Percentiles rank a stretch among this genome's conserved stretches.
Conservation (phyloP, 2,797 vertebrate species). For the Echeneis naucrates region DNA sequence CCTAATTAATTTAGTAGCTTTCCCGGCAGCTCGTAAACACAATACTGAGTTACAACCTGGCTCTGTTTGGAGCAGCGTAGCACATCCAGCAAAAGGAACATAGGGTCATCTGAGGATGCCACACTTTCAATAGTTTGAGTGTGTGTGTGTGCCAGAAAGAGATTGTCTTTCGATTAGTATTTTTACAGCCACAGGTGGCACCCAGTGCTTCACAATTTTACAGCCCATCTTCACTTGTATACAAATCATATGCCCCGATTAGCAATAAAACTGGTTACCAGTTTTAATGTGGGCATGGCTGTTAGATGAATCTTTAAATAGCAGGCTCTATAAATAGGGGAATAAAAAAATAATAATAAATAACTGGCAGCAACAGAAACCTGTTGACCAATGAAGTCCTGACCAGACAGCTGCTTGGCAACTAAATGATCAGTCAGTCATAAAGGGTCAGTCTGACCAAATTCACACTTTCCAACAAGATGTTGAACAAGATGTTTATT, state of each 20-base stretch:
- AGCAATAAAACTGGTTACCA: background rate
- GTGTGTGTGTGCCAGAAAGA: background rate
- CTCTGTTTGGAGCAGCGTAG: constrained; percentile 36
- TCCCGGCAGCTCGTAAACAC: constrained; percentile 60
- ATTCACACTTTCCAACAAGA: background rate
- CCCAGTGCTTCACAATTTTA: constrained; percentile 12
- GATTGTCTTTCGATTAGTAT: constrained; percentile 12
- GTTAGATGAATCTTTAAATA: background rate
- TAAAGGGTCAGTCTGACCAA: background rate
- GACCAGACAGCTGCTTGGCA: background rate
- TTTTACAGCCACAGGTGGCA: constrained; percentile 35
- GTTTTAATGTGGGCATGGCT: background rate
- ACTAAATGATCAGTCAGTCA: background rate
- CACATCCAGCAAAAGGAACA: constrained; percentile 39
- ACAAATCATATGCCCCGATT: constrained; percentile 2
- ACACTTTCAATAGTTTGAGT: constrained; percentile 45
- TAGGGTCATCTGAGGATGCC: constrained; percentile 59
- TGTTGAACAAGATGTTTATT: too few relatives aligned
- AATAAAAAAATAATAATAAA: background rate
- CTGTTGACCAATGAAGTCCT: background rate
- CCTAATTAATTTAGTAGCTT: constrained; percentile 75
- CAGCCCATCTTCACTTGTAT: constrained; percentile 7
- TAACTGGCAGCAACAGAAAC: background rate
- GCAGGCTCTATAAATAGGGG: background rate
- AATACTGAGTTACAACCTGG: constrained; percentile 51